Base-by-base conservation (phyloP, 2,113 vertebrate species). In the Ursus arctos region DNA sequence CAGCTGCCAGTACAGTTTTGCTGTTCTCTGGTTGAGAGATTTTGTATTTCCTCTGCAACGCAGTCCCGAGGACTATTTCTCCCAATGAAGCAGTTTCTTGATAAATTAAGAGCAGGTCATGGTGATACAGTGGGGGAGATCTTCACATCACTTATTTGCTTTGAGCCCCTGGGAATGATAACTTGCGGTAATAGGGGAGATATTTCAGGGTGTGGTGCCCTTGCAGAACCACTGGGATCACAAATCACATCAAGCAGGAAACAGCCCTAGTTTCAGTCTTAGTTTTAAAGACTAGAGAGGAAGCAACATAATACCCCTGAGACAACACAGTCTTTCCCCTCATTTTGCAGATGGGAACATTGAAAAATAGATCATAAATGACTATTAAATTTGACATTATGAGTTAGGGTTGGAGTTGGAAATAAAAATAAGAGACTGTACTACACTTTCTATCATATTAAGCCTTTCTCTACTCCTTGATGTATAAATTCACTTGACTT, bases 311-410 rank as follows among this genome's bases (percentile, higher is more conserved):
- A 24, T 28, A 77, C 94, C 72, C 77, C 28, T 10, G 88, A 96
- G 94, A 96, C 6, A 76, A 69, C 43, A 55, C 28, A 31, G 11
- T 91, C 47, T 83, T 96, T 92, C n/a, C 77, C 33, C n/a, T 87
- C 21, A 19, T 88, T 97, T 86, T 94, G 59, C 31, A 91, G 88
- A 96, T 95, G 72, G 74, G 91, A 97, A 98, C 86, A 84, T 7
- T 86, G 65, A 86, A 86, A 88, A 86, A 49, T 6, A 94, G 67
- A 92, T 1, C 81, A 82, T n/a, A 82, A 94, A 57, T 65, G n/a
- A 91, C 12, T 40, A 10, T 26, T 97, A 65, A 67, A 14, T 93
- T 86, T 77, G 71, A 86, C 76, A 92, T 80, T 51, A 67, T 43
- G 19, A 77, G 18, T 71, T 13, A 79, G 87, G 31, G 53, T 69